Percentiles rank a stretch among this genome's conserved stretches.
phyloP scores from a whole-genome alignment of 2,888 invertebrate species.

The Gastrophysa polygoni region DNA sequence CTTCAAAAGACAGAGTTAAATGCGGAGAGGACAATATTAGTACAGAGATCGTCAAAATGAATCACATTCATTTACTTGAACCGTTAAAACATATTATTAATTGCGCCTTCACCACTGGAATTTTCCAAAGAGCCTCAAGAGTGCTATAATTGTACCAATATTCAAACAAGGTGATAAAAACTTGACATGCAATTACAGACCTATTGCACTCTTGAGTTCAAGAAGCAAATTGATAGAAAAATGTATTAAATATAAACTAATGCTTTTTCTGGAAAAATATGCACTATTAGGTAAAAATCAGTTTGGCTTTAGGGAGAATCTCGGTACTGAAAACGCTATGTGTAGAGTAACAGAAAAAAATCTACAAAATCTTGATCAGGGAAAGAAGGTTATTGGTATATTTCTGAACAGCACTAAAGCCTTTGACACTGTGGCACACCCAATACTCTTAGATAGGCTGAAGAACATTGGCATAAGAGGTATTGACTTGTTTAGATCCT shows the following conservation, averaged over 20 bases:
- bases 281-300: neutral
- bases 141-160: constrained; percentile 1
- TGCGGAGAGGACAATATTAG: constrained; percentile 3
- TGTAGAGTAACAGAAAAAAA: neutral
- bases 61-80: neutral
- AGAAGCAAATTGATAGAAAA: neutral
- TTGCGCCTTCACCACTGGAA: neutral
- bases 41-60: constrained; percentile 5
- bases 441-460: neutral
- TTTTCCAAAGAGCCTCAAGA: neutral
- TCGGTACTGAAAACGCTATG: neutral
- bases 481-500: constrained; percentile 2
- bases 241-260: neutral
- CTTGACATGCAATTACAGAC: constrained; percentile 6
- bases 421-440: neutral
- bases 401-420: neutral
- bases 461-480: constrained; percentile 3
- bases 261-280: neutral
- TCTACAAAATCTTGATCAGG: neutral
- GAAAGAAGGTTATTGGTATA: neutral
- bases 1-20: neutral
- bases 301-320: neutral
- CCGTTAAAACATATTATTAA: constrained; percentile 1
- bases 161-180: constrained; percentile 8
- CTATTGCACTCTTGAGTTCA: constrained; percentile 4